phyloP scores from a whole-genome alignment of 2,113 vertebrate genomes.

The Ceyx cyanopectus region DNA sequence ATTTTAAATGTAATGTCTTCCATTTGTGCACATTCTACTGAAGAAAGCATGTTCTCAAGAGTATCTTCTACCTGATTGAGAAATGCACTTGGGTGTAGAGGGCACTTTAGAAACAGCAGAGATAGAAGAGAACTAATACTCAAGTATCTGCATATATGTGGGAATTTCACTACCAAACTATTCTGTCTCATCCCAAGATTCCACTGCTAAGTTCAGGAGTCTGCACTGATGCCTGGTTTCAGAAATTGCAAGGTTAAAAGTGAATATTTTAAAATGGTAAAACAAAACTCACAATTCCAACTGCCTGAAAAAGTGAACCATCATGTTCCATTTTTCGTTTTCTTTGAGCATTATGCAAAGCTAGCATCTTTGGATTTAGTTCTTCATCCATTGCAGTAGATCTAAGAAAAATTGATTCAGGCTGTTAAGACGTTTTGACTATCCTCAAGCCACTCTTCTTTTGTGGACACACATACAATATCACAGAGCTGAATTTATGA shows the following conservation, averaged over 20 bases:
- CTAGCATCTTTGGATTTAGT: slow-evolving; percentile 83
- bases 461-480: slow-evolving; percentile 29
- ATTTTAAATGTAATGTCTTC: background rate
- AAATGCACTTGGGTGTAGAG: background rate
- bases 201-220: background rate
- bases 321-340: slow-evolving; percentile 93
- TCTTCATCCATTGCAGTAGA: slow-evolving; percentile 82
- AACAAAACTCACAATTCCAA: slow-evolving; percentile 88
- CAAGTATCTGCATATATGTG: background rate
- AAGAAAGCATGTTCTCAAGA: background rate
- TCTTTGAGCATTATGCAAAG: slow-evolving; percentile 88
- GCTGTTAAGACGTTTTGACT: slow-evolving; percentile 62
- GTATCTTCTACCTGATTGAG: background rate
- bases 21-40: background rate
- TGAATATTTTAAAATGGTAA: slow-evolving; percentile 63
- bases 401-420: slow-evolving; percentile 78
- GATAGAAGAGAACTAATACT: background rate
- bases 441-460: slow-evolving; percentile 32
- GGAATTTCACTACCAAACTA: background rate
- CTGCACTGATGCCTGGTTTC: slow-evolving; percentile 24
- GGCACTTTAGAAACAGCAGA: background rate
- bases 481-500: slow-evolving; percentile 34
- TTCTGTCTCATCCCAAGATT: slow-evolving; percentile 9
- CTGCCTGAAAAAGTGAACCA: slow-evolving; percentile 84
- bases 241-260: slow-evolving; percentile 61